Percentiles rank a stretch among this genome's conserved stretches.
phyloP scores from a whole-genome alignment of 2,113 vertebrate species.

The Jacana jacana region DNA sequence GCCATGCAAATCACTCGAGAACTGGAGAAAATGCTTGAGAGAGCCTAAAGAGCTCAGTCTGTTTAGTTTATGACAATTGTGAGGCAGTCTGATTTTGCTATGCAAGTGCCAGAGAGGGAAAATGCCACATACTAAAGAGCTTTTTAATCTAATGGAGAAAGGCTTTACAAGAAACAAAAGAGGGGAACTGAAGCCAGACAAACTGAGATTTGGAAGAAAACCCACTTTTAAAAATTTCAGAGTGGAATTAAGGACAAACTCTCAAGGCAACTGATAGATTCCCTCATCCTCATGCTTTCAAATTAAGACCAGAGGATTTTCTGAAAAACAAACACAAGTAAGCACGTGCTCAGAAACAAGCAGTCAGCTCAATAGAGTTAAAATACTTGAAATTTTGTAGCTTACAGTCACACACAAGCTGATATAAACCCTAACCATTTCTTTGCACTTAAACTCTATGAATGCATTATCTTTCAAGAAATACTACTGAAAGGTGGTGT shows the following conservation, averaged over 20 bases:
- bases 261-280: background rate
- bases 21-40: background rate
- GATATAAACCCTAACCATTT: background rate
- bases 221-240: background rate
- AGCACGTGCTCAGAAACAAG: background rate
- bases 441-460: background rate
- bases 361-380: background rate
- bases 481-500: background rate
- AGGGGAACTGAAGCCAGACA: background rate
- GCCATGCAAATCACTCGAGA: background rate
- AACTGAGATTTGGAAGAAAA: slow-evolving; percentile 17
- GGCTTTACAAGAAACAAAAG: slow-evolving; percentile 22
- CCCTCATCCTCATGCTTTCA: background rate
- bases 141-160: slow-evolving; percentile 37
- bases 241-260: slow-evolving; percentile 17
- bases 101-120: slow-evolving; percentile 11
- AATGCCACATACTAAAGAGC: slow-evolving; percentile 5
- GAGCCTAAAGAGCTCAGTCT: background rate
- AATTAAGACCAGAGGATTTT: slow-evolving; percentile 18
- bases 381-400: background rate
- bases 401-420: background rate
- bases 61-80: background rate
- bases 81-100: background rate
- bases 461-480: background rate
- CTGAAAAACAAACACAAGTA: slow-evolving; percentile 5